Evolutionary conservation across 2,888 invertebrate genomes (phyloP), one percentile per base, ranked within the genome.

Genomic region (Drosophila quasianomalipes): DNA sequence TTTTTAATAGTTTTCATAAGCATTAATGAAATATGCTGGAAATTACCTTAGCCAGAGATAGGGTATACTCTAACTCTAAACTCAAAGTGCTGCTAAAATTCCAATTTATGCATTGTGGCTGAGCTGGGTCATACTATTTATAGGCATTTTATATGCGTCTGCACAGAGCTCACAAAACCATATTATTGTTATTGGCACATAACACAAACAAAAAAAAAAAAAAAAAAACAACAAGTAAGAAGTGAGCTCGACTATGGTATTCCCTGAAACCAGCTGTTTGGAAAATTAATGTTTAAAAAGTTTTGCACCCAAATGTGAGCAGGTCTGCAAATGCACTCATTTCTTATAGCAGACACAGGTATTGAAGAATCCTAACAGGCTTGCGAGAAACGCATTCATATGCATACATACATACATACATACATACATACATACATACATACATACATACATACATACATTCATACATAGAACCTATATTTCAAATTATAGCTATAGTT

Each of bases 121-220:
- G 12, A 60, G 30, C 49, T 67, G 22, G 10, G 10, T 28, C 49
- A 19, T 30, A 61, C 37, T 63, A 62, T 76, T 76, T 60, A 76
- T 73, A 39, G 58, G 79, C 68, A 61, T 78, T 78, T 76, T 67
- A 52, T 73, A 77, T 77, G 78, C 54, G 55, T 37, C 12, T 57
- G 30, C 41, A 28, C 60, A 54, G 44, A 53, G 59, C 31, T 44
- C 41, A 33, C 33, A 74, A 62, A 74, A 66, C 22, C 22, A 39
- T 52, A 54, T 60, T 64, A 55, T 65, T 77, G 57, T 77, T 51
- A 59, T 60, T 66, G 33, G 9, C 12, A 22, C 14, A 44, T 22
- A 22, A 14, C 14, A 44, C 6, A n/a, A 3, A 22, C 22, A 22
- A n/a, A 41, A n/a, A 10, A 22, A n/a, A 14, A 22, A n/a, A 14